Base-by-base conservation (phyloP, 2,113 vertebrate species). In the Charadrius vociferus region DNA sequence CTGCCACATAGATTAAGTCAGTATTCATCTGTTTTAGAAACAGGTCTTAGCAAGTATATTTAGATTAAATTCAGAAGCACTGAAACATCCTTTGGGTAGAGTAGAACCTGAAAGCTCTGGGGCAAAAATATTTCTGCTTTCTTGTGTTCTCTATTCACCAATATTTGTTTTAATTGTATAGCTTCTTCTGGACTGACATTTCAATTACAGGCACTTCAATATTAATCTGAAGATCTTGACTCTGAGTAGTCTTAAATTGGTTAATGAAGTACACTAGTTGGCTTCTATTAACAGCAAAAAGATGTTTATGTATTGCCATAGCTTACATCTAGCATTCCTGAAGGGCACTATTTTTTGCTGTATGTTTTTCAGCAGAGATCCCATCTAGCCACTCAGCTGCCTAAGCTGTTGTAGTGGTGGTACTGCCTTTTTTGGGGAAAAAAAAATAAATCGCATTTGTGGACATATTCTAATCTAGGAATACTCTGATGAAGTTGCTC, bases 171-270 rank as follows among this genome's bases (percentile, higher is more conserved):
- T 71, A 68, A 80, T 80, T 83, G 85, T 47, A 24, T 79, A 84
- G 84, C 80, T 74, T 96, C 67, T 82, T 43, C 81, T 93, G 96
- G 93, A 84, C 87, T 95, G 92, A 80, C 59, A 18, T 24, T 91
- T 96, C 92, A 86, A 50, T 88, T 90, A 91, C 39, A 36, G 81
- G 7, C 47, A 4, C 62, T 90, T 63, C 79, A 77, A 12, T 93
- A 85, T 89, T 88, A 86, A 87, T 37, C 61, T 34, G 82, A 90
- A 94, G 61, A 17, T 39, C 92, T 77, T 87, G 59, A 55, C 22
- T 89, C 43, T 23, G 73, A 37, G 45, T 67, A 39, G 62, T 47
- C 88, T 92, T 82, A 49, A 86, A 66, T 58, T 63, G 17, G 81
- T 62, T 47, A 77, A 65, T 56, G 68, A 86, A 87, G 72, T 81